Conservation (phyloP, 2,113 vertebrate species). For the Halichoerus grypus region DNA sequence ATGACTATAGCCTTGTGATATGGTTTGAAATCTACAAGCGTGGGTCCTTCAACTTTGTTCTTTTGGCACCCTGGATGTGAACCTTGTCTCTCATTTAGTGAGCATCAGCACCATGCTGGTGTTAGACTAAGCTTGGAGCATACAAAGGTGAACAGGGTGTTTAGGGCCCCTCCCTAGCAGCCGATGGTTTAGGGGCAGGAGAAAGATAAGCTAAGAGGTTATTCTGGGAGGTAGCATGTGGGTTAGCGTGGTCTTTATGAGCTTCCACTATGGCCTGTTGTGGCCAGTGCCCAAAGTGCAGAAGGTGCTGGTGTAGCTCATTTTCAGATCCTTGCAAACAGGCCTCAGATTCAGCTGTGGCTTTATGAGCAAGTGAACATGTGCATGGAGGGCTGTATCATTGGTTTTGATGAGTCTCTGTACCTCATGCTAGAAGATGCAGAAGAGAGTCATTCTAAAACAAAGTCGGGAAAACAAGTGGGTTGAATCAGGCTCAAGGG, state of each 20-base stretch:
- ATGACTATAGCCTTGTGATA: background rate
- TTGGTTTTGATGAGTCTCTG: background rate
- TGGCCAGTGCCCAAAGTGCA: too few relatives aligned
- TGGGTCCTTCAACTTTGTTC: background rate
- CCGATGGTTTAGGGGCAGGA: background rate
- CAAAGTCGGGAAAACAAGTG: background rate
- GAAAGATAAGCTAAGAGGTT: background rate
- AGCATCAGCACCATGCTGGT: background rate
- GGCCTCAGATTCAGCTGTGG: background rate
- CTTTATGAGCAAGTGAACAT: background rate
- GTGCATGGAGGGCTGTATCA: background rate
- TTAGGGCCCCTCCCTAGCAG: too few relatives aligned
- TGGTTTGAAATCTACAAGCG: background rate
- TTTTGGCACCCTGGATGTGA: background rate
- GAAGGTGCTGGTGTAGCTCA: background rate
- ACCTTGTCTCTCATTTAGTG: background rate
- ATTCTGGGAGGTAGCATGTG: background rate
- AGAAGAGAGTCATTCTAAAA: background rate
- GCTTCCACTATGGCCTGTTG: background rate
- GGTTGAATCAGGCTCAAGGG: slow-evolving; percentile 98
- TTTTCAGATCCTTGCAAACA: background rate
- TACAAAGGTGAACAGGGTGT: background rate
- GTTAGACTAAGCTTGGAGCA: background rate
- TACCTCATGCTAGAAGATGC: background rate
- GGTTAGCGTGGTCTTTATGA: background rate